These are phyloP conservation scores for Drosophila quinaria DNA, from an alignment of 2,888 invertebrate genomes.

Conservation along the genomic window DNA sequence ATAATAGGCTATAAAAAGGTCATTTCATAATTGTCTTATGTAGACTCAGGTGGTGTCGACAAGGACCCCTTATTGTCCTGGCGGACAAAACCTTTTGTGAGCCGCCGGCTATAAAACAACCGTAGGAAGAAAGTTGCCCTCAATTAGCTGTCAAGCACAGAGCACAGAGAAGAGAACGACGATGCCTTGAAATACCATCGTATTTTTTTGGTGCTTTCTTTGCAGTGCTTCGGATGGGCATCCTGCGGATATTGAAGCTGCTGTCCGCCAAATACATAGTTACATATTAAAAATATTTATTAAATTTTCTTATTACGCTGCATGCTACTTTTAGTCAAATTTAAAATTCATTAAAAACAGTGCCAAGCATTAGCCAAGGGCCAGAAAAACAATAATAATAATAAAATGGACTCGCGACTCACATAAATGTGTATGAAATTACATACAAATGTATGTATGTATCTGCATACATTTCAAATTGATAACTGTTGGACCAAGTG, in stretches of 20 bases:
- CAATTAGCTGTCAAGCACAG: slow-evolving; percentile 77
- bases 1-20: slow-evolving; percentile 75
- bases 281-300: slow-evolving; percentile 55
- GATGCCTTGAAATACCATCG: slow-evolving; percentile 10
- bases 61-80: slow-evolving; percentile 38
- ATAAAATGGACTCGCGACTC: slow-evolving; percentile 10
- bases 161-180: slow-evolving; percentile 53
- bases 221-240: not conserved
- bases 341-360: slow-evolving; percentile 74
- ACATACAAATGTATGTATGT: not conserved
- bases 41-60: slow-evolving; percentile 49
- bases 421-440: not conserved
- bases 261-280: slow-evolving; percentile 43
- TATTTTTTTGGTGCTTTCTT: slow-evolving; percentile 14
- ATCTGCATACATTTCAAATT: slow-evolving; percentile 29
- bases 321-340: slow-evolving; percentile 44
- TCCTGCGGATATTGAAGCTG: slow-evolving; percentile 45
- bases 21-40: slow-evolving; percentile 78
- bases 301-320: slow-evolving; percentile 50
- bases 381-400: slow-evolving; percentile 26
- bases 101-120: slow-evolving; percentile 59
- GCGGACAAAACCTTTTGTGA: slow-evolving; percentile 51
- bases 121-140: slow-evolving; percentile 52
- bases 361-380: slow-evolving; percentile 50
- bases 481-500: slow-evolving; percentile 19